These are phyloP conservation scores for Monochamus alternatus DNA, from an alignment of 2,888 invertebrate species.

Conservation along the genomic window DNA sequence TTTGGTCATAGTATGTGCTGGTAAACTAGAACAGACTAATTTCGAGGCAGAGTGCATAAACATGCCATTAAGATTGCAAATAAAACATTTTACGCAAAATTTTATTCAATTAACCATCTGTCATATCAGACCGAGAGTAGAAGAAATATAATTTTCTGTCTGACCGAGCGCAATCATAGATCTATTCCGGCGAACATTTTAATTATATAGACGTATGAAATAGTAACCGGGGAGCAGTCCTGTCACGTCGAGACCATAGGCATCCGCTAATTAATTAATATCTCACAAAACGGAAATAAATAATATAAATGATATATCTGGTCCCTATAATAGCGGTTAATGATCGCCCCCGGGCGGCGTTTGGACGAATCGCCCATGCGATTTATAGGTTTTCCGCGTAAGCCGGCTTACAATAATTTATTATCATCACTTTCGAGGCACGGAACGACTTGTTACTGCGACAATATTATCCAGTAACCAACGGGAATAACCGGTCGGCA, in stretches of 20 bases:
- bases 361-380: background rate
- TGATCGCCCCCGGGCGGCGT: conserved; percentile 8
- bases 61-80: no score
- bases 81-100: background rate
- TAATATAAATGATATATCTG: conserved; percentile 33
- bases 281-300: conserved; percentile 32
- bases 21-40: no score
- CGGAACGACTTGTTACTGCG: conserved; percentile 15
- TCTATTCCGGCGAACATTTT: conserved; percentile 25
- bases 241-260: conserved; percentile 24
- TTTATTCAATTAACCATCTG: conserved; percentile 4
- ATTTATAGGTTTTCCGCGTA: conserved; percentile 17
- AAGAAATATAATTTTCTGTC: conserved; percentile 2
- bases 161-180: background rate
- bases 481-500: conserved; percentile 3
- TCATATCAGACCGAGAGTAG: background rate
- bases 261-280: conserved; percentile 33
- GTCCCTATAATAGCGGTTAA: background rate
- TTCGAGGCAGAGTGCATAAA: no score
- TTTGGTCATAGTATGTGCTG: no score
- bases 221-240: background rate
- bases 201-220: conserved; percentile 20
- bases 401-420: background rate
- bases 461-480: conserved; percentile 4
- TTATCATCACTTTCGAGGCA: conserved; percentile 20